Percentiles rank a stretch among this genome's conserved stretches.
Evolutionary conservation across 2,888 invertebrate genomes (phyloP).

Genomic region (Coelopa pilipes): DNA sequence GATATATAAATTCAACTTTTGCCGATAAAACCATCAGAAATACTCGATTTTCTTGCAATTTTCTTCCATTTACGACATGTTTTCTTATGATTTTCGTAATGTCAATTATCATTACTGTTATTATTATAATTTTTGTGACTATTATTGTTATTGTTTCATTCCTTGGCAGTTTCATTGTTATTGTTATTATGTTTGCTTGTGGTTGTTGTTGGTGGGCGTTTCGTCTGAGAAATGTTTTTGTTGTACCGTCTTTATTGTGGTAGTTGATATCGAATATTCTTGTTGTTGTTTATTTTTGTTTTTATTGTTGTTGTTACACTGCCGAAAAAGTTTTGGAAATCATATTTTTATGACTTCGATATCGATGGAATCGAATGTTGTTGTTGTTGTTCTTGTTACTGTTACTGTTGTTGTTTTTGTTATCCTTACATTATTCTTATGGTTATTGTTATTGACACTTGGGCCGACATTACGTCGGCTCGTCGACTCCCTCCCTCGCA

Average conservation of each 20-base stretch:
- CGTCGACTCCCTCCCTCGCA: too few species aligned
- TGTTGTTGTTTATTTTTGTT: too few species aligned
- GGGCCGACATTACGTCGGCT: slow-evolving; percentile 14
- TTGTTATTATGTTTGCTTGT: slow-evolving; percentile 17
- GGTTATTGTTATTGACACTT: slow-evolving; percentile 22
- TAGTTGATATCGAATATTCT: neutral
- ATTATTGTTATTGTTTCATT: slow-evolving; percentile 13
- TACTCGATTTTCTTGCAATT: slow-evolving; percentile 30
- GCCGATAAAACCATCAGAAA: slow-evolving; percentile 27
- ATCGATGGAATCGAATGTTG: neutral
- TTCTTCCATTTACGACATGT: slow-evolving; percentile 23
- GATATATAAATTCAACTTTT: slow-evolving; percentile 26
- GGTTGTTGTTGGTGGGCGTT: too few species aligned
- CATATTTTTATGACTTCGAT: slow-evolving; percentile 30
- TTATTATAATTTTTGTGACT: too few species aligned
- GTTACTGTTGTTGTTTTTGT: too few species aligned
- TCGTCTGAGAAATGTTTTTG: too few species aligned
- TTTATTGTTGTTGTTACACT: too few species aligned
- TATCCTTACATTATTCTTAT: slow-evolving; percentile 28
- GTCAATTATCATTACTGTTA: too few species aligned
- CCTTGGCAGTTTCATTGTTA: too few species aligned
- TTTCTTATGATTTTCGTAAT: slow-evolving; percentile 25
- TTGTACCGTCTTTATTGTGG: neutral
- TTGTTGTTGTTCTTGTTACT: slow-evolving; percentile 3
- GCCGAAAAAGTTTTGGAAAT: slow-evolving; percentile 13